Evolutionary conservation across 1,140 invertebrate genomes (phyloP), one percentile per base, ranked within the genome.

Genomic region (Diploscapter pachys): DNA sequence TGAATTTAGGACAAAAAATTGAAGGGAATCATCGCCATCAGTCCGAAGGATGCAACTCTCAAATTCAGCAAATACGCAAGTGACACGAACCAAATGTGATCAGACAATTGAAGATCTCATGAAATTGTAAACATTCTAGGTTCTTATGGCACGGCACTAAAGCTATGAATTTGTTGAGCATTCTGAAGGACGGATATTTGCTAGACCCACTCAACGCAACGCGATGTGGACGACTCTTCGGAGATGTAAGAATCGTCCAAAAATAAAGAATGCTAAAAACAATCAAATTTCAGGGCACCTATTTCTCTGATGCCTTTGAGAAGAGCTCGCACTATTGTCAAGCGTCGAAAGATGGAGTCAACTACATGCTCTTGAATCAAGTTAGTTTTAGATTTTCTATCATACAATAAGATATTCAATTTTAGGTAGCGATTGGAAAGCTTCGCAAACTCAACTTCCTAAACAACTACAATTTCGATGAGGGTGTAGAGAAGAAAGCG

Each of bases 121-220:
- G 31, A 31, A 31, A 31, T 31, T 31, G 31, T 31, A 31, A 31
- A 31, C 0, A 31, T 31, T 31, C 31, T 31, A 31, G 70, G 70
- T 77, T 62, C 73, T 63, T 80, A n/a, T 77, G 74, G 61, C 79
- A 80, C 73, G 79, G 79, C n/a, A 80, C 79, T 4, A 71, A 75
- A 48, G 73, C 78, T 2, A 68, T 63, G 3, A 80, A 80, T 72
- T 59, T 80, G 52, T 54, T 79, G 49, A 66, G 73, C 57, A 80
- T 80, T 61, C 69, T 80, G 51, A 72, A 75, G 48, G 49, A 76
- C 63, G 79, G 79, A 9, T 72, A 79, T 61, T 31, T 71, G 61
- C 63, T 72, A 4, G 69, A 77, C 53, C 79, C 79, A 11, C 57
- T 57, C 11, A 71, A 77, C 57, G 71, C 78, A 4, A 52, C 51